Percentiles rank a stretch among this genome's conserved stretches.
phyloP scores from a whole-genome alignment of 2,113 vertebrate genomes.

The Melanostigma gelatinosum region DNA sequence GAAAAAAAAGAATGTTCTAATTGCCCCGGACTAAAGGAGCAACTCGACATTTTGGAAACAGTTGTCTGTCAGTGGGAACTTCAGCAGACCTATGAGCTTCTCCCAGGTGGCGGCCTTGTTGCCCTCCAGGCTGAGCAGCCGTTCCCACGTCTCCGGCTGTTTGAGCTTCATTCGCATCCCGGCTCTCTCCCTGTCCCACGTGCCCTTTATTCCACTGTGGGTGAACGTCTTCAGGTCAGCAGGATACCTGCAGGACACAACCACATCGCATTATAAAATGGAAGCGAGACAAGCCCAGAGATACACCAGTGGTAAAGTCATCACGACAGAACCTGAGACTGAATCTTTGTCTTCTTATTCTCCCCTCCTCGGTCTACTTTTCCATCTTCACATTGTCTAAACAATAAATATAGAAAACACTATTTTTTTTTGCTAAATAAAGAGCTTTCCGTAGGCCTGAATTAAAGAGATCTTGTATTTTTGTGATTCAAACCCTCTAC shows the following conservation, averaged over 20 bases:
- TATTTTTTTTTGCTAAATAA: background rate
- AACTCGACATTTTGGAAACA: background rate
- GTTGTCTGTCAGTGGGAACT: background rate
- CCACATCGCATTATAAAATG: background rate
- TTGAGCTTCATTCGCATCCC: conserved; percentile 88
- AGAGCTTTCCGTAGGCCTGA: background rate
- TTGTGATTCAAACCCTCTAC: background rate
- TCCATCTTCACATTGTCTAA: background rate
- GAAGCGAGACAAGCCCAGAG: background rate
- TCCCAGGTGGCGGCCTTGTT: conserved; percentile 89
- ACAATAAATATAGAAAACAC: background rate
- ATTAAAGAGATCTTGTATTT: background rate
- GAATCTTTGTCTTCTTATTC: background rate
- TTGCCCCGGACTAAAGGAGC: background rate
- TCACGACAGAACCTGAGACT: background rate
- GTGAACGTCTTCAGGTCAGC: conserved; percentile 80
- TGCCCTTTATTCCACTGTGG: conserved; percentile 84
- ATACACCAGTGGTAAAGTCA: background rate
- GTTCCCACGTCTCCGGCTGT: conserved; percentile 87
- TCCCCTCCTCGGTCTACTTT: background rate
- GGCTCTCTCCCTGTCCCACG: conserved; percentile 85
- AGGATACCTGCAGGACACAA: conserved; percentile 83
- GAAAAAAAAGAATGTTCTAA: background rate
- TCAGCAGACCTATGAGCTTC: conserved; percentile 85
- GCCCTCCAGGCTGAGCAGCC: conserved; percentile 83